A percentile compares a stretch with the other conserved stretches of the same genome.
phyloP scores from a whole-genome alignment of 2,888 invertebrate species.

The Dastarcus helophoroides region DNA sequence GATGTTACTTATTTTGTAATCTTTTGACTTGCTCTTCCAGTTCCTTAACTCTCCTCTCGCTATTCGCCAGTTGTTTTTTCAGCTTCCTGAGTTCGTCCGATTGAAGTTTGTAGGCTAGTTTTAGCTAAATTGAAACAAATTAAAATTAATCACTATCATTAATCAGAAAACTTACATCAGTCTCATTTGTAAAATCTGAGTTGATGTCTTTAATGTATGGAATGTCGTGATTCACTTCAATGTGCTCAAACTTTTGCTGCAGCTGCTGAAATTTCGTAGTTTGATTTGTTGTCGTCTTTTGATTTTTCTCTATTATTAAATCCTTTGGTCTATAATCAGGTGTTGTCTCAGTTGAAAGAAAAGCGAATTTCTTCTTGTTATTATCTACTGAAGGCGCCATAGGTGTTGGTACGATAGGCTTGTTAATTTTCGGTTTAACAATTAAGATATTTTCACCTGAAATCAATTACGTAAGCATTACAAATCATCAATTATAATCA shows the following conservation, averaged over 20 bases:
- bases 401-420: slow-evolving; percentile 23
- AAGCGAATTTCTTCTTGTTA: slow-evolving; percentile 76
- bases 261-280: slow-evolving; percentile 71
- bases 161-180: slow-evolving; percentile 37
- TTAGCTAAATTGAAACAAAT: slow-evolving; percentile 46
- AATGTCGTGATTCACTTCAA: slow-evolving; percentile 33
- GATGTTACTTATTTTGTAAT: slow-evolving; percentile 42
- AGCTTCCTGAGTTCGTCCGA: slow-evolving; percentile 67
- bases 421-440: slow-evolving; percentile 14
- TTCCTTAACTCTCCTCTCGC: slow-evolving; percentile 69
- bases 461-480: slow-evolving; percentile 2
- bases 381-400: slow-evolving; percentile 49
- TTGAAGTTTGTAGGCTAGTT: slow-evolving; percentile 65
- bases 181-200: slow-evolving; percentile 45
- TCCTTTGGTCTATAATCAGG: slow-evolving; percentile 76
- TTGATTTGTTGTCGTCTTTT: slow-evolving; percentile 66
- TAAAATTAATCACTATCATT: slow-evolving; percentile 2
- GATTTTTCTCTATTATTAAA: slow-evolving; percentile 53
- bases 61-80: slow-evolving; percentile 64
- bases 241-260: slow-evolving; percentile 62
- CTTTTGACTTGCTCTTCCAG: slow-evolving; percentile 64
- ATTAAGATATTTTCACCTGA: slow-evolving; percentile 53
- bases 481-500: neutral
- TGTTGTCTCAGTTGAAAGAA: slow-evolving; percentile 73
- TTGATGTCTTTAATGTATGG: slow-evolving; percentile 49